These are phyloP conservation scores for Enteromius fasciolatus DNA, from an alignment of 2,797 vertebrate genomes.

Conservation along the genomic window DNA sequence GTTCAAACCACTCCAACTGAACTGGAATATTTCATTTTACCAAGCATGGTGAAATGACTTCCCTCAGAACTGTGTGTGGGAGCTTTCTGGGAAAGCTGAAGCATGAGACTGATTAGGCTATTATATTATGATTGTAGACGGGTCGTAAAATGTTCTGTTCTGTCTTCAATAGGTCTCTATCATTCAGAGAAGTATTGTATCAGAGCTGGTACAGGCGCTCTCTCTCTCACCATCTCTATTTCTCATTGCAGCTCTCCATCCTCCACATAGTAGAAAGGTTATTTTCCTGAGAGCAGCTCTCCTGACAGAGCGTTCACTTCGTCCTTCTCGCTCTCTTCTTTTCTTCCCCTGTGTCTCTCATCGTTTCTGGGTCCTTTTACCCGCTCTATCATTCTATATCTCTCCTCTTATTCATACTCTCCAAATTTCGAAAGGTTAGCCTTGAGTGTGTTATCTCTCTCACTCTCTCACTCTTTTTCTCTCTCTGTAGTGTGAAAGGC, in stretches of 20 bases:
- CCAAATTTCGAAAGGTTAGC: conserved; percentile 39
- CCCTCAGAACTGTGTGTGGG: conserved; percentile 16
- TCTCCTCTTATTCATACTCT: conserved; percentile 39
- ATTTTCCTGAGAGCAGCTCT: conserved; percentile 38
- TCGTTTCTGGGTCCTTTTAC: conserved; percentile 14
- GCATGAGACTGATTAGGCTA: conserved; percentile 43
- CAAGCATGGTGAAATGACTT: conserved; percentile 6
- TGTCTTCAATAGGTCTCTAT: conserved; percentile 29
- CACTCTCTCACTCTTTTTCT: conserved; percentile 40
- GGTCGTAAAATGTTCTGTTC: conserved; percentile 34
- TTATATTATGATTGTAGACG: conserved; percentile 45
- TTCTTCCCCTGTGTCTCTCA: background rate
- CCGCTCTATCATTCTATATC: background rate
- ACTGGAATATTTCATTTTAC: conserved; percentile 35
- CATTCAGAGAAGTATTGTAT: conserved; percentile 26
- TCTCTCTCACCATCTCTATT: conserved; percentile 1
- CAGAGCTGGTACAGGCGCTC: conserved; percentile 14
- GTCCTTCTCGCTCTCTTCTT: background rate
- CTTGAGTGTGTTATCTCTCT: conserved; percentile 32
- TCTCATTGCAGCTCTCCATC: conserved; percentile 12
- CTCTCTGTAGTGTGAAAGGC: conserved; percentile 45
- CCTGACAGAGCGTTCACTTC: conserved; percentile 42
- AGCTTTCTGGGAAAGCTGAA: conserved; percentile 24
- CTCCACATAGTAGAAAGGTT: conserved; percentile 42
- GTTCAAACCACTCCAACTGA: background rate